Evolutionary conservation across 2,113 vertebrate species (phyloP).

Genomic region (Indicator indicator): DNA sequence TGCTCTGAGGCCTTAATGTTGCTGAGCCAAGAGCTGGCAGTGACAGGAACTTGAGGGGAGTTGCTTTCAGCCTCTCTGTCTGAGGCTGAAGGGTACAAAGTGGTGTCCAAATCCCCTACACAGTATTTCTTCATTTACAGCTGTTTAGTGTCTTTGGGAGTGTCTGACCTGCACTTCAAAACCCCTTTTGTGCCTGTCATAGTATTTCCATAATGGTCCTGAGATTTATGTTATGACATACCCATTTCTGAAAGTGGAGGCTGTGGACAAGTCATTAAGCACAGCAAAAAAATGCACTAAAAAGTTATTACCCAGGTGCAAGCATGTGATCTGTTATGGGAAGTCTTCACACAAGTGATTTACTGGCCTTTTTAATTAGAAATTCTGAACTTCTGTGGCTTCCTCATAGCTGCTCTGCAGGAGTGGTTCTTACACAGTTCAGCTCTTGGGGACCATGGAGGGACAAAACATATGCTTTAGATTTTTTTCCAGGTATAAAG

Average conservation of each 20-base stretch:
- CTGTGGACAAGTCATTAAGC: slow-evolving; percentile 35
- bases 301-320: slow-evolving; percentile 7
- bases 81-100: background rate
- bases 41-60: background rate
- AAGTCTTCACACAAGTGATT: background rate
- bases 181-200: background rate
- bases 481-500: background rate
- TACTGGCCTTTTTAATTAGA: slow-evolving; percentile 20
- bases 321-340: background rate
- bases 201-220: slow-evolving; percentile 4
- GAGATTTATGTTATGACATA: background rate
- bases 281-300: slow-evolving; percentile 18
- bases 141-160: background rate
- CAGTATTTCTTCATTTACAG: background rate
- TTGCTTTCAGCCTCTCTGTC: background rate
- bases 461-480: background rate
- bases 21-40: background rate
- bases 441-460: background rate
- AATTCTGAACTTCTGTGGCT: background rate
- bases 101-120: background rate
- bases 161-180: background rate
- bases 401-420: background rate
- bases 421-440: background rate
- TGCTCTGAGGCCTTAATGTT: background rate
- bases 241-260: slow-evolving; percentile 4